These are phyloP conservation scores for Monodelphis domestica DNA, from an alignment of 2,797 vertebrate species.

Conservation along the genomic window DNA sequence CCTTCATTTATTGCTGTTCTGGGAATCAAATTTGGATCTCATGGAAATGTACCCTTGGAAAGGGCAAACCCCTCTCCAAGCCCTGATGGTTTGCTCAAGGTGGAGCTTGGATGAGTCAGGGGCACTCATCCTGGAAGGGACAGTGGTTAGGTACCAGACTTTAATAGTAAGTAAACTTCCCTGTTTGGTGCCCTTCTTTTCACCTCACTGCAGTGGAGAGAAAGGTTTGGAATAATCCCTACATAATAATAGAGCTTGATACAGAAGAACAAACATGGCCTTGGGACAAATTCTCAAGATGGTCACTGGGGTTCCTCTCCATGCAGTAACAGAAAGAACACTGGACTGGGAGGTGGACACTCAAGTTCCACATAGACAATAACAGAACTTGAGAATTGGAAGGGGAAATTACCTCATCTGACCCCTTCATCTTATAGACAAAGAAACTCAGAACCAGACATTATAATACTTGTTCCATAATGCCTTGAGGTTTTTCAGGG, in stretches of 20 bases:
- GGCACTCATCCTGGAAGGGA: slow-evolving; percentile 17
- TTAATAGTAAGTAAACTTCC: slow-evolving; percentile 59
- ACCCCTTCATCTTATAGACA: background rate
- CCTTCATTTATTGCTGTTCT: slow-evolving; percentile 55
- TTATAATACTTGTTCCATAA: background rate
- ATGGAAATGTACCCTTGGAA: slow-evolving; percentile 67
- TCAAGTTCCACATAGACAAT: background rate
- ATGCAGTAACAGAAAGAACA: background rate
- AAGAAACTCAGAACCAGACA: background rate
- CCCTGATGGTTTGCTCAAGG: slow-evolving; percentile 63
- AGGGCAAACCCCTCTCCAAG: slow-evolving; percentile 31
- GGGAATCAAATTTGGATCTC: slow-evolving; percentile 48
- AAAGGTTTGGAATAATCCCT: background rate
- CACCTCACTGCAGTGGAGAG: background rate
- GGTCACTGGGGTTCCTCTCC: too few relatives aligned
- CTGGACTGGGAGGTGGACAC: background rate
- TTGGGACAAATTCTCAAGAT: background rate
- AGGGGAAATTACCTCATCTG: background rate
- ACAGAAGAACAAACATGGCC: background rate
- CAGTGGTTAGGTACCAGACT: background rate
- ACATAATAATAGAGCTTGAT: background rate
- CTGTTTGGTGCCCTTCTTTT: background rate
- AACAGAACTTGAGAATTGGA: background rate
- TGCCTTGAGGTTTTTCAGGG: background rate
- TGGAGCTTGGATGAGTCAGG: slow-evolving; percentile 53